Percentiles rank a stretch among this genome's conserved stretches.
Conservation (phyloP, 2,888 invertebrate species). For the Heliconius aoede region DNA sequence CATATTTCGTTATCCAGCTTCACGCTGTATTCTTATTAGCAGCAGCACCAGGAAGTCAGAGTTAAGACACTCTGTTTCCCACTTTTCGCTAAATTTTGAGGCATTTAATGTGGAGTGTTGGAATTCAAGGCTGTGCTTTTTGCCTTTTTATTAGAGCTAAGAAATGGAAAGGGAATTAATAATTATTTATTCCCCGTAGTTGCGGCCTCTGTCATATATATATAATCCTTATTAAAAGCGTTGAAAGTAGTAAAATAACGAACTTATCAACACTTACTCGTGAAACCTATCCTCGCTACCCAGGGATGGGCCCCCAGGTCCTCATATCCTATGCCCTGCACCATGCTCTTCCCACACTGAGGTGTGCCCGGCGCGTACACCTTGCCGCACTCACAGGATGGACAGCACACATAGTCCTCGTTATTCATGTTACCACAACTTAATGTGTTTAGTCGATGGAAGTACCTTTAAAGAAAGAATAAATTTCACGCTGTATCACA, state of each 20-base stretch:
- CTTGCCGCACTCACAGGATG: constrained; percentile 75
- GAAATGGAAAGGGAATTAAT: too few species aligned
- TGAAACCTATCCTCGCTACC: constrained; percentile 89
- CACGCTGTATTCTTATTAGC: too few species aligned
- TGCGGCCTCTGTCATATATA: too few species aligned
- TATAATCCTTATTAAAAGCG: not conserved
- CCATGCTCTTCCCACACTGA: constrained; percentile 86
- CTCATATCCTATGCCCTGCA: constrained; percentile 85
- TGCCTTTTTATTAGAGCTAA: too few species aligned
- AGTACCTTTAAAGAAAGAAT: constrained; percentile 71
- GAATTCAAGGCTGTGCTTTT: too few species aligned
- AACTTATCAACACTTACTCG: constrained; percentile 73
- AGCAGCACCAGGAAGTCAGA: too few species aligned
- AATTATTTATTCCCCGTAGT: too few species aligned
- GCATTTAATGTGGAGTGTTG: too few species aligned
- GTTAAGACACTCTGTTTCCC: too few species aligned
- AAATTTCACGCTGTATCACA: too few species aligned
- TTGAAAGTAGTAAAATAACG: not conserved
- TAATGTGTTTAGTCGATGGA: constrained; percentile 82
- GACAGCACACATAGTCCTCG: constrained; percentile 85
- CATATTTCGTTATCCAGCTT: too few species aligned
- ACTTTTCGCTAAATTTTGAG: too few species aligned
- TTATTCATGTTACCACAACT: constrained; percentile 84
- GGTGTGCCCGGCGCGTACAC: constrained; percentile 72
- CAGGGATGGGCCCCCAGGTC: constrained; percentile 90